These are phyloP conservation scores for Troides aeacus DNA, from an alignment of 2,888 invertebrate genomes.

Conservation along the genomic window DNA sequence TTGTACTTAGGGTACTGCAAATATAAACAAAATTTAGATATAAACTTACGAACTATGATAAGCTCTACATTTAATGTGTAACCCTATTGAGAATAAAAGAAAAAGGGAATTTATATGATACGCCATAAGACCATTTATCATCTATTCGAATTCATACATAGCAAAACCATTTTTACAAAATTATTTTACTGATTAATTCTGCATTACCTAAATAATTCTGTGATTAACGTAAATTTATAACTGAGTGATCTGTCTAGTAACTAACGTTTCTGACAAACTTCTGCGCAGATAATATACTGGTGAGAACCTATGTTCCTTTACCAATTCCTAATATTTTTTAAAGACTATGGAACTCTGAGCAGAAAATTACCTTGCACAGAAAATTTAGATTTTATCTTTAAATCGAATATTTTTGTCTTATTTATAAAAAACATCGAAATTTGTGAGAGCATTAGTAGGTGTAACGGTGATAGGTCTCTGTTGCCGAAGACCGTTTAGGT, in stretches of 20 bases:
- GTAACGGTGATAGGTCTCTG: too few species aligned
- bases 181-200: constrained; percentile 6
- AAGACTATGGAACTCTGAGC: too few species aligned
- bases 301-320: too few species aligned
- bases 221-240: constrained; percentile 11
- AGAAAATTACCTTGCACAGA: too few species aligned
- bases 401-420: too few species aligned
- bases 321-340: not conserved
- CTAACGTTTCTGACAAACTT: constrained; percentile 42
- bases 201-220: constrained; percentile 13
- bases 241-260: constrained; percentile 10
- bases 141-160: constrained; percentile 9
- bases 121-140: constrained; percentile 12
- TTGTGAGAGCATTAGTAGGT: too few species aligned
- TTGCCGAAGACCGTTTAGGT: too few species aligned
- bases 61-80: constrained; percentile 19
- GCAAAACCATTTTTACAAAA: constrained; percentile 14
- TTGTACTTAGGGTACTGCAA: not conserved
- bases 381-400: too few species aligned
- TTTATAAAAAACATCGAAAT: too few species aligned
- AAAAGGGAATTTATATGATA: constrained; percentile 9
- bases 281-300: not conserved
- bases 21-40: constrained; percentile 2
- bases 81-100: constrained; percentile 3
- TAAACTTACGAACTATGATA: constrained; percentile 21